Conservation (phyloP, 1,140 invertebrate genomes). For the Drosophila willistoni region DNA sequence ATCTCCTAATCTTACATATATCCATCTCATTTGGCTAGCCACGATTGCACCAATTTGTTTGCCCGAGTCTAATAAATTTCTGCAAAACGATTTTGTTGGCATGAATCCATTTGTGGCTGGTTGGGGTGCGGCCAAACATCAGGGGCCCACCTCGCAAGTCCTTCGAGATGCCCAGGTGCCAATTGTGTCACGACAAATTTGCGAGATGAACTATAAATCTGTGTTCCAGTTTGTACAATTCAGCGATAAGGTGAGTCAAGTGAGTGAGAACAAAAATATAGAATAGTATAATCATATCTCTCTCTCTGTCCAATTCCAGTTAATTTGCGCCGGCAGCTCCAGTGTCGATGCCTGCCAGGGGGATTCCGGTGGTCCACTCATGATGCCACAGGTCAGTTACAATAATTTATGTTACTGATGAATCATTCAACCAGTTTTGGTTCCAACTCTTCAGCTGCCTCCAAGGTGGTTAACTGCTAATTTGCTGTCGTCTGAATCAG, state of each 20-base stretch:
- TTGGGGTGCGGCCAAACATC: conserved; percentile 72
- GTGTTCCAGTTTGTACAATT: conserved; percentile 83
- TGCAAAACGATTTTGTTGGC: conserved; percentile 83
- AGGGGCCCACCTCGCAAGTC: conserved; percentile 86
- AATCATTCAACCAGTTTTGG: conserved; percentile 64
- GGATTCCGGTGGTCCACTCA: conserved; percentile 91
- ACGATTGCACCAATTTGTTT: conserved; percentile 89
- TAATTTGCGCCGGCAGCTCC: conserved; percentile 78
- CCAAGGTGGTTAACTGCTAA: conserved; percentile 51
- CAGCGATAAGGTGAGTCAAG: conserved; percentile 66
- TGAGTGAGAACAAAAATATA: not conserved
- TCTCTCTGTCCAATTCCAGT: conserved; percentile 50
- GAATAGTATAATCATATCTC: not conserved
- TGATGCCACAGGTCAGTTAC: conserved; percentile 84
- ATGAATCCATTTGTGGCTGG: conserved; percentile 86
- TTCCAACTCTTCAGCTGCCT: conserved; percentile 25
- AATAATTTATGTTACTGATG: conserved; percentile 18
- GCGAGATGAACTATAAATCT: conserved; percentile 86
- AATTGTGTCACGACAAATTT: conserved; percentile 86
- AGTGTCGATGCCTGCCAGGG: conserved; percentile 93
- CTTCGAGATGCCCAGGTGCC: conserved; percentile 89
- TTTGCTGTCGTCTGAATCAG: conserved; percentile 24
- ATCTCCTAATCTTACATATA: not conserved
- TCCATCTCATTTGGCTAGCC: conserved; percentile 76
- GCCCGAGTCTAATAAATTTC: conserved; percentile 84